A percentile compares a stretch with the other conserved stretches of the same genome.
Evolutionary conservation across 2,888 invertebrate species (phyloP).

Genomic region (Sesia bembeciformis): DNA sequence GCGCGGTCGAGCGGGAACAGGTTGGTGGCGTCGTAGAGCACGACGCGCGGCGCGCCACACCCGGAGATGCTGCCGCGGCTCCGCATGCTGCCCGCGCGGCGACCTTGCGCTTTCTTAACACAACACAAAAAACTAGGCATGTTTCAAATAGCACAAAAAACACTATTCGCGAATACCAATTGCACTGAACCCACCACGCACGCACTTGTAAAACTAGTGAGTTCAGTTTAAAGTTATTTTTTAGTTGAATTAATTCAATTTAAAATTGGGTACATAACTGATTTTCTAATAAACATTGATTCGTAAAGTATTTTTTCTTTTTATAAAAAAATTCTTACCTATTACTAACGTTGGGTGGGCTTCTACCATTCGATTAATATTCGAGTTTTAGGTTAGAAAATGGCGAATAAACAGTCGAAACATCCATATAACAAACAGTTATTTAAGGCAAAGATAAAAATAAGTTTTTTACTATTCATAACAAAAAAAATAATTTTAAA

Average conservation of each 20-base stretch:
- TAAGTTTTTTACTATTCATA: too few species aligned
- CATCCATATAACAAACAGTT: too few species aligned
- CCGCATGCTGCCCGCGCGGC: conserved; percentile 61
- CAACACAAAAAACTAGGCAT: not conserved
- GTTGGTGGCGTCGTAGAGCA: conserved; percentile 81
- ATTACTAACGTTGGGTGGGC: too few species aligned
- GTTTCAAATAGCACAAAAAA: not conserved
- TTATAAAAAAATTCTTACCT: too few species aligned
- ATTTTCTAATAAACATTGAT: too few species aligned
- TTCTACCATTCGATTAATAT: too few species aligned
- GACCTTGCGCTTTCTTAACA: conserved; percentile 60
- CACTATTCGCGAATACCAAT: conserved; percentile 1
- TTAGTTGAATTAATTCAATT: not conserved
- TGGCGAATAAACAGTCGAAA: too few species aligned
- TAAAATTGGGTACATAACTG: not conserved
- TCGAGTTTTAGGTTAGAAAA: too few species aligned
- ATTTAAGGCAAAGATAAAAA: too few species aligned
- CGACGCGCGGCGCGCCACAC: conserved; percentile 75
- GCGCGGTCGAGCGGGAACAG: conserved; percentile 86
- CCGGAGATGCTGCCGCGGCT: conserved; percentile 63
- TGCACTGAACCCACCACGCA: not conserved
- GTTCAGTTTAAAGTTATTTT: not conserved
- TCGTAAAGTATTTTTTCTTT: too few species aligned
- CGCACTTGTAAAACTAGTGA: not conserved
- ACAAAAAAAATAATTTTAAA: too few species aligned